Evolutionary conservation across 2,888 invertebrate species (phyloP).

Genomic region (Eudasyphora cyanicolor): DNA sequence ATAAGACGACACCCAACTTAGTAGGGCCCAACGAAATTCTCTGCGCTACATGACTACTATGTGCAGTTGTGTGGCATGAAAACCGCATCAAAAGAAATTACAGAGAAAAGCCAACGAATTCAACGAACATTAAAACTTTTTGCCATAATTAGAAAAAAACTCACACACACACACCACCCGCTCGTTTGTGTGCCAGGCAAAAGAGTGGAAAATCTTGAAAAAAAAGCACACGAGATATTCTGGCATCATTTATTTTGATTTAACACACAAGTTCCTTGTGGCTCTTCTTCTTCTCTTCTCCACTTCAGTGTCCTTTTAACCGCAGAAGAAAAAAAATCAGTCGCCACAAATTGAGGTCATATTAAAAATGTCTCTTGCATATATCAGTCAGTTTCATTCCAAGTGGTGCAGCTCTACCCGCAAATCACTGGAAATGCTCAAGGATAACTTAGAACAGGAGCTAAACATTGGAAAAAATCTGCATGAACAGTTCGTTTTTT

Average conservation of each 20-base stretch:
- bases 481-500: neutral
- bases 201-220: conserved; percentile 31
- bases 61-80: conserved; percentile 10
- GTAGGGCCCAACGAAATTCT: neutral
- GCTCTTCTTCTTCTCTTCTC: conserved; percentile 11
- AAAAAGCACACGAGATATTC: too few species aligned
- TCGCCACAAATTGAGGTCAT: conserved; percentile 21
- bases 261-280: conserved; percentile 18
- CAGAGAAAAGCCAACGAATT: conserved; percentile 14
- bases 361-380: conserved; percentile 1
- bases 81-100: conserved; percentile 66
- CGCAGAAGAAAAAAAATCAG: neutral
- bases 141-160: conserved; percentile 28
- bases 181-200: neutral
- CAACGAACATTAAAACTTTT: conserved; percentile 25
- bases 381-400: neutral
- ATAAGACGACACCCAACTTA: conserved; percentile 28
- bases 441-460: neutral
- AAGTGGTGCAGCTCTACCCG: neutral
- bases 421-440: neutral
- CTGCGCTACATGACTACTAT: neutral
- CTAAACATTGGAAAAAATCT: neutral
- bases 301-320: conserved; percentile 13
- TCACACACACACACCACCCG: neutral
- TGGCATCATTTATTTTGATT: conserved; percentile 30